A percentile compares a stretch with the other conserved stretches of the same genome.
Evolutionary conservation across 2,888 invertebrate genomes (phyloP).

Genomic region (Hypena proboscidalis): DNA sequence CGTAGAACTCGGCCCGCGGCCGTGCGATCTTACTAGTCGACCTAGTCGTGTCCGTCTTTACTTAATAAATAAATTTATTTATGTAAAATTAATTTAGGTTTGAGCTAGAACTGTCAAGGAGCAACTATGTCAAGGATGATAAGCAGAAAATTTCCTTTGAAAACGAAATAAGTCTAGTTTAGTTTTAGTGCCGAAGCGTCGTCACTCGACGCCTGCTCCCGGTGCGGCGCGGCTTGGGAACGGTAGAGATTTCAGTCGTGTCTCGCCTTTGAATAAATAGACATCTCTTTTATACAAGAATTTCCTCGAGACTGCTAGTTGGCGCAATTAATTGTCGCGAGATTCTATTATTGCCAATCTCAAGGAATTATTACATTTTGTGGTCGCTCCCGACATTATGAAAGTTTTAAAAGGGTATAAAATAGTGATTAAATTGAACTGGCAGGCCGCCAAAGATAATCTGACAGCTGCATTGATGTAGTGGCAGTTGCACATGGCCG

Average conservation of each 20-base stretch:
- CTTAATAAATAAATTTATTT: slow-evolving; percentile 4
- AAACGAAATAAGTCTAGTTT: slow-evolving; percentile 49
- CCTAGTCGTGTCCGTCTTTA: neutral
- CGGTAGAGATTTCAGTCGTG: slow-evolving; percentile 9
- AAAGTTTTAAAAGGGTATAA: slow-evolving; percentile 18
- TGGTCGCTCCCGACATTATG: slow-evolving; percentile 8
- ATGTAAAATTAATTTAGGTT: slow-evolving; percentile 7
- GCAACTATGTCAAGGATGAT: slow-evolving; percentile 67
- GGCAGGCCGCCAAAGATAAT: slow-evolving; percentile 60
- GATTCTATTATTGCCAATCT: slow-evolving; percentile 10
- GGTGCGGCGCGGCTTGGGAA: slow-evolving; percentile 23
- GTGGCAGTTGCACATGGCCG: slow-evolving; percentile 66
- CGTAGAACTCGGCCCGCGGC: neutral
- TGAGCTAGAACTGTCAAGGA: slow-evolving; percentile 38
- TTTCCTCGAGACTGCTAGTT: slow-evolving; percentile 26
- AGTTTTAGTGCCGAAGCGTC: slow-evolving; percentile 29
- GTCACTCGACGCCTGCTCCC: slow-evolving; percentile 7
- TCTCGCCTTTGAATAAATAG: slow-evolving; percentile 41
- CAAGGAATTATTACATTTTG: neutral
- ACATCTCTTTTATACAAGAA: slow-evolving; percentile 39
- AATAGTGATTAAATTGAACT: slow-evolving; percentile 40
- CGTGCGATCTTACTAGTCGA: neutral
- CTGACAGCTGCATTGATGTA: slow-evolving; percentile 48
- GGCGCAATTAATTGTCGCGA: slow-evolving; percentile 7
- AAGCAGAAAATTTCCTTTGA: slow-evolving; percentile 68